Base-by-base conservation (phyloP, 2,113 vertebrate genomes). In the Forbesichthys agassizii region DNA sequence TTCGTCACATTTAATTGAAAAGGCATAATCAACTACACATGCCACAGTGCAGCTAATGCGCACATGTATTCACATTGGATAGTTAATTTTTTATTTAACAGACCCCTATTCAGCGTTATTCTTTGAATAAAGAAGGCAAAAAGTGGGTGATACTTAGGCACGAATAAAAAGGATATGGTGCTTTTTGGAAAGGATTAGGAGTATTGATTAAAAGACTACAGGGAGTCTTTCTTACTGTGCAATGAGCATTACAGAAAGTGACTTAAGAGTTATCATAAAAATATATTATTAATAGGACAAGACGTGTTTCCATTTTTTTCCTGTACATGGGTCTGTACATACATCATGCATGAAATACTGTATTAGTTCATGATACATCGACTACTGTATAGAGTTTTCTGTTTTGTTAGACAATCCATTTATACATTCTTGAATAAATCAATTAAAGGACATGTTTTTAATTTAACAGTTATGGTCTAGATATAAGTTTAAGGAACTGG, bases 171-270 rank as follows among this genome's bases (percentile, higher is more conserved):
- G 49, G 60, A 58, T 8, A 16, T 11, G 13, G 14, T 62, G 57
- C 61, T 83, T 13, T 7, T 83, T 62, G 70, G 48, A 36, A 54
- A 33, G 60, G 61, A 80, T 57, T 78, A 59, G 72, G 60, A 27
- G 18, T 12, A 58, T 66, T 0, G 68, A 69, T 68, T 55, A 47
- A 56, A 49, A 0, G 16, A 55, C 14, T 59, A 10, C 16, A 33
- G 42, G 46, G 69, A 61, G 42, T 59, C 55, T 68, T 61, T 66
- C 79, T 84, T 36, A 80, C 48, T 16, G 48, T 54, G 55, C 12
- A 80, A 53, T 16, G 48, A 57, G 55, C 12, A 11, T 63, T 13
- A 58, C 55, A 52, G 49, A 13, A 13, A 51, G 8, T 13, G 10
- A 51, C 49, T 51, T 51, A 11, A 51, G 10, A 13, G 11, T 12